Conservation (phyloP, 2,797 vertebrate genomes). For the Scomberomorus guttatus region DNA sequence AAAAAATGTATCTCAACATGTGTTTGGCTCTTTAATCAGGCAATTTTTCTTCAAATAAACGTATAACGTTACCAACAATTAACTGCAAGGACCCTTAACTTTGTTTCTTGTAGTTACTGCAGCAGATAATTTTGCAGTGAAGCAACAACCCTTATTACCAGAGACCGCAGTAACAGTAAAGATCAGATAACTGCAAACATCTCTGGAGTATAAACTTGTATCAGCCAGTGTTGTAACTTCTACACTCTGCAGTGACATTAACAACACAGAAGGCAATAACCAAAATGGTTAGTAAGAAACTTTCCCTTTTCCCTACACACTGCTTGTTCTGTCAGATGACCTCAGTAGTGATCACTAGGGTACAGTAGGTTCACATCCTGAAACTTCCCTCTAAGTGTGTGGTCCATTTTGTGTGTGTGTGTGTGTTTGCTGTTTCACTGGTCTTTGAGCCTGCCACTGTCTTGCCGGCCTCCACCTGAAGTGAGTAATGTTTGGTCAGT, state of each 20-base stretch:
- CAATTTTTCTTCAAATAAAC: no score
- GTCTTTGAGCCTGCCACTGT: constrained; percentile 35
- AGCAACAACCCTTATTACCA: not conserved
- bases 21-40: no score
- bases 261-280: no score
- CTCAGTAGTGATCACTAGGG: not conserved
- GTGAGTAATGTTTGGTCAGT: constrained; percentile 76
- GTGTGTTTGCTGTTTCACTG: constrained; percentile 19
- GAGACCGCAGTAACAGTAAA: not conserved
- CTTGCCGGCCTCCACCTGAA: constrained; percentile 54
- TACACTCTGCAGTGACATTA: no score
- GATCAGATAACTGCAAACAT: not conserved
- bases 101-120: no score
- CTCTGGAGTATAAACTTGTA: not conserved
- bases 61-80: no score
- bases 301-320: not conserved
- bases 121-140: no score
- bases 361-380: constrained; percentile 26
- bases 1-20: no score
- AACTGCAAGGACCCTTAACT: no score
- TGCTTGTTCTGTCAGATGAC: not conserved
- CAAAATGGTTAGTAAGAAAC: not conserved
- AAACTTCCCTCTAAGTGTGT: constrained; percentile 67
- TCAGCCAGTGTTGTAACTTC: not conserved
- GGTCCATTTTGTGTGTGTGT: constrained; percentile 40